These are phyloP conservation scores for Malurus elegans DNA, from an alignment of 2,113 vertebrate species.

Conservation along the genomic window DNA sequence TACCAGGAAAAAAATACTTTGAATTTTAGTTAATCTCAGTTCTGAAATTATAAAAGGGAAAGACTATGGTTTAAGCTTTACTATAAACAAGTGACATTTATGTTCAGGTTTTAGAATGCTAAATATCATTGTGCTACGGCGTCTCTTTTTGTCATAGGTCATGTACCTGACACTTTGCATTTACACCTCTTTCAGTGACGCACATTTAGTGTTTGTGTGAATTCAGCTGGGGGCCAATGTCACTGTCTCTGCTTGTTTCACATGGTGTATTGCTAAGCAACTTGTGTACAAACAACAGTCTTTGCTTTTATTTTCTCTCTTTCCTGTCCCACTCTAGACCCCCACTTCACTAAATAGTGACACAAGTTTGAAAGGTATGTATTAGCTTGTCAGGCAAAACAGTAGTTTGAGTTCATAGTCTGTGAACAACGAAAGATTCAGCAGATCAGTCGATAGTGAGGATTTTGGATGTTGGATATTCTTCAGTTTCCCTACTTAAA, in stretches of 20 bases:
- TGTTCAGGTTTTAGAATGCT: not conserved
- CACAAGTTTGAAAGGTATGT: slow-evolving; percentile 27
- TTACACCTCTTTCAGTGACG: not conserved
- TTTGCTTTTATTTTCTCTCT: slow-evolving; percentile 6
- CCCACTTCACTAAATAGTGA: not conserved
- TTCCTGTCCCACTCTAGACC: not conserved
- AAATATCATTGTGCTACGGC: not conserved
- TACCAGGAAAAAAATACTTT: not conserved
- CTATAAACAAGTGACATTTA: not conserved
- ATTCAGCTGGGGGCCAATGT: not conserved
- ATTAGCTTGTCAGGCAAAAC: slow-evolving; percentile 46
- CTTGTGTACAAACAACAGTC: not conserved
- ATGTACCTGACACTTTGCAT: not conserved
- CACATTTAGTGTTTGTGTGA: not conserved
- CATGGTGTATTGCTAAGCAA: slow-evolving; percentile 46
- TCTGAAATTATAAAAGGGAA: not conserved
- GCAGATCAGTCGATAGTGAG: not conserved
- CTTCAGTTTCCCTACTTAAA: not conserved
- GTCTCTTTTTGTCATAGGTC: not conserved
- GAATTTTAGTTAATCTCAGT: not conserved
- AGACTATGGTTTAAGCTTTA: not conserved
- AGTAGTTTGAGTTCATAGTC: slow-evolving; percentile 26
- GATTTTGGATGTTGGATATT: not conserved
- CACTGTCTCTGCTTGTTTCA: not conserved
- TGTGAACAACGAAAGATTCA: not conserved